Conservation (phyloP, 2,113 vertebrate species). For the Ahaetulla prasina region DNA sequence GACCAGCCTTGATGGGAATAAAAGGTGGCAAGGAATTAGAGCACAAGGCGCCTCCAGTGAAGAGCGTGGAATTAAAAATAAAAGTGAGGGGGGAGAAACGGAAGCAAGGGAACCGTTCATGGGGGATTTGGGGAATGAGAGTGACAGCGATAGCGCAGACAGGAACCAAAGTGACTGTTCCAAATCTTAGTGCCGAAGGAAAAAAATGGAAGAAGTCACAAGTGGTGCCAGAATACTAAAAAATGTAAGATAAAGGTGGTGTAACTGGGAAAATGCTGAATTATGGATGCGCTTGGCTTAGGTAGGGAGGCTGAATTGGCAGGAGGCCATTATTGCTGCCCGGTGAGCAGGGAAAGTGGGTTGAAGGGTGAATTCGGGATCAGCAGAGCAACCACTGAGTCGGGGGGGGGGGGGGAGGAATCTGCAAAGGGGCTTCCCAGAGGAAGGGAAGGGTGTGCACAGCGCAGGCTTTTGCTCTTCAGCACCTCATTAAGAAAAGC, state of each 20-base stretch:
- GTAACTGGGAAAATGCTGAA: not conserved
- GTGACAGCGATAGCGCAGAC: not conserved
- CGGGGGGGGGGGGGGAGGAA: too few species aligned
- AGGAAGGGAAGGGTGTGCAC: too few species aligned
- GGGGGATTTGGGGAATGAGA: not conserved
- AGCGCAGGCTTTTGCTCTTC: not conserved
- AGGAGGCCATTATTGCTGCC: not conserved
- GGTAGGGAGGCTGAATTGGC: not conserved
- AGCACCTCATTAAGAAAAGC: not conserved
- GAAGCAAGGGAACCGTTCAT: too few species aligned
- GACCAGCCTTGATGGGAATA: not conserved
- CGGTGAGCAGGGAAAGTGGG: not conserved
- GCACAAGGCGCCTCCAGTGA: not conserved
- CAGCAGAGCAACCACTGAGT: not conserved
- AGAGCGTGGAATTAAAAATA: not conserved
- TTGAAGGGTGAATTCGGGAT: not conserved
- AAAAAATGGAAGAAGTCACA: not conserved
- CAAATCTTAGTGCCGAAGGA: not conserved
- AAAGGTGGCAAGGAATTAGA: not conserved
- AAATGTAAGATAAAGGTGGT: not conserved
- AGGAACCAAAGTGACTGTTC: not conserved
- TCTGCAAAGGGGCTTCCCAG: not conserved
- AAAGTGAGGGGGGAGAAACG: not conserved
- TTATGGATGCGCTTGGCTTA: not conserved
- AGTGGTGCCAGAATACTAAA: not conserved